Conservation (phyloP, 2,888 invertebrate genomes). For the Gnatocerus cornutus region DNA sequence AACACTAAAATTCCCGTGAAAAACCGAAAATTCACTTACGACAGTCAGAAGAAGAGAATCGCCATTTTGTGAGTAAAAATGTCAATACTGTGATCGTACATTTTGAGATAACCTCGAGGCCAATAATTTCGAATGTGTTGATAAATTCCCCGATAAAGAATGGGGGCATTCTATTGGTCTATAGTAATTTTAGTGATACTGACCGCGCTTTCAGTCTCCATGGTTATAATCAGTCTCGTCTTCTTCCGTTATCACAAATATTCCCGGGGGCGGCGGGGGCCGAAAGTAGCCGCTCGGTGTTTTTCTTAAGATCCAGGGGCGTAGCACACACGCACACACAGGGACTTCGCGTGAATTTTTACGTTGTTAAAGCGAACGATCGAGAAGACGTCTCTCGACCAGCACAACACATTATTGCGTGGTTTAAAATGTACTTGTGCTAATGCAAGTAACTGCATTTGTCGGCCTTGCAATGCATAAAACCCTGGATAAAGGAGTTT, state of each 20-base stretch:
- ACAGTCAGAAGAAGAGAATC: background rate
- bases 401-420: conserved; percentile 47
- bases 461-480: conserved; percentile 67
- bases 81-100: background rate
- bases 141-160: conserved; percentile 19
- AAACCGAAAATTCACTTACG: background rate
- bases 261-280: background rate
- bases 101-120: conserved; percentile 21
- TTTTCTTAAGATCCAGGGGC: conserved; percentile 1
- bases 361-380: conserved; percentile 35
- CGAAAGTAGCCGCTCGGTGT: background rate
- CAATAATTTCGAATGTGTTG: conserved; percentile 23
- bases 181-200: conserved; percentile 49
- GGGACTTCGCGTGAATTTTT: conserved; percentile 14
- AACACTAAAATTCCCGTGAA: background rate
- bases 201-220: conserved; percentile 61
- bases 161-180: background rate
- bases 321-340: conserved; percentile 1
- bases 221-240: conserved; percentile 35
- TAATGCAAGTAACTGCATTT: conserved; percentile 64
- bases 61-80: conserved; percentile 30
- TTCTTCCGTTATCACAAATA: conserved; percentile 1
- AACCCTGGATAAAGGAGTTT: conserved; percentile 69
- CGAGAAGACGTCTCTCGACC: conserved; percentile 41
- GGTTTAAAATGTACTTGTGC: conserved; percentile 54